Evolutionary conservation across 1,140 invertebrate genomes (phyloP), one percentile per base, ranked within the genome.

Genomic region (Kradibia gibbosae): DNA sequence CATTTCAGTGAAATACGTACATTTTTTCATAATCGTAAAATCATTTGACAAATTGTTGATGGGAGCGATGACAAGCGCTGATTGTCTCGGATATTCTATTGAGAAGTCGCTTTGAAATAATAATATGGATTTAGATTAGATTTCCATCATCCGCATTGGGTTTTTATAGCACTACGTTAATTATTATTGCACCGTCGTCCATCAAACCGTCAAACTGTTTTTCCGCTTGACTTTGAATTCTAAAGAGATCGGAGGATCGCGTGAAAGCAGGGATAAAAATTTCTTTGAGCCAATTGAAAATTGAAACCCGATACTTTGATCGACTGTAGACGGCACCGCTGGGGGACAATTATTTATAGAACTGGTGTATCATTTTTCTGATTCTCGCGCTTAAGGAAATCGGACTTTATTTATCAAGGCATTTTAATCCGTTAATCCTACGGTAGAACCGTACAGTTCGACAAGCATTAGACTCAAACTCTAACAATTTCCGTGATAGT

Each of bases 11-110:
- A 39, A 67, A 67, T 67, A 39, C 7, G n/a, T 28, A 15, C 20
- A n/a, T 22, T 67, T n/a, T 7, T 1, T 10, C 8, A 5, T 36
- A 36, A 36, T n/a, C 62, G n/a, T 17, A 7, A 39, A 39, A 39
- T n/a, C 34, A n/a, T 39, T 67, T 39, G 62, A 39, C 34, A 39
- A 39, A 67, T 39, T n/a, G 62, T 67, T 67, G 34, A 39, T 67
- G 34, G 34, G 20, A 22, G 15, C 36, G 62, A 67, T 28, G 34
- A n/a, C 17, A 39, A 67, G 20, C 20, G 15, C 22, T 25, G 0
- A 17, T 39, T 20, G 20, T 36, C 28, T 36, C 11, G 28, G 8
- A 34, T 34, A 62, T 34, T 31, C 34, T 0, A 62, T 62, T 31
- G 4, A 62, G 11, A 1, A 20, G 60, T 1, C 31, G n/a, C 25